Percentiles rank a stretch among this genome's conserved stretches.
Conservation (phyloP, 2,113 vertebrate species). For the Pleuronectes platessa region DNA sequence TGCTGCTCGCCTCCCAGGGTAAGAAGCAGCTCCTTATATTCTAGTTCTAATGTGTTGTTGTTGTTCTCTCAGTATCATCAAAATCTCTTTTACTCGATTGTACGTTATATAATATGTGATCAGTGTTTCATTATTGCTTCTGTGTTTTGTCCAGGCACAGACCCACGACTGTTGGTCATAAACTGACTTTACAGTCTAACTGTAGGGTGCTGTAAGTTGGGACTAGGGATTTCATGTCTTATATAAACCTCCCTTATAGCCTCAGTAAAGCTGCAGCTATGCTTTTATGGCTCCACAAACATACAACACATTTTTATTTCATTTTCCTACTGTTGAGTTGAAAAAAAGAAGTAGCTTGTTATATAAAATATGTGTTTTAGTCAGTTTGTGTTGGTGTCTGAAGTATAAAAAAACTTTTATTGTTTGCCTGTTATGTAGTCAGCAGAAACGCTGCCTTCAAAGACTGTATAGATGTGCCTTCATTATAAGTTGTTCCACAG, state of each 20-base stretch:
- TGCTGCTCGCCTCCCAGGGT: constrained; percentile 66
- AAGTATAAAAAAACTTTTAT: constrained; percentile 22
- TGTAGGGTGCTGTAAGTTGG: neutral
- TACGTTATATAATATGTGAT: neutral
- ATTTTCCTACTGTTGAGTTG: neutral
- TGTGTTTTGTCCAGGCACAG: neutral
- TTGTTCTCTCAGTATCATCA: neutral
- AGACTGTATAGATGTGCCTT: constrained; percentile 32
- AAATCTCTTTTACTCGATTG: neutral
- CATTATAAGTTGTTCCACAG: constrained; percentile 52
- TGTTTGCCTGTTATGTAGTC: constrained; percentile 14
- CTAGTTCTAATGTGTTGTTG: neutral
- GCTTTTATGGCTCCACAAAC: neutral
- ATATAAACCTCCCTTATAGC: neutral
- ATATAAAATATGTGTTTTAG: constrained; percentile 1
- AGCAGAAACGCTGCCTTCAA: constrained; percentile 37
- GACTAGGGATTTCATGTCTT: neutral
- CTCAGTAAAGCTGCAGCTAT: neutral
- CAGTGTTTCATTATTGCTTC: neutral
- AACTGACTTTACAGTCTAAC: neutral
- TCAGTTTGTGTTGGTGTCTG: constrained; percentile 10
- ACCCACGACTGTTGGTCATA: neutral
- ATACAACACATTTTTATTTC: neutral
- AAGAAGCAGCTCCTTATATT: constrained; percentile 23
- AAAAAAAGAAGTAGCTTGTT: neutral